Evolutionary conservation across 1,140 invertebrate species (phyloP).

Genomic region (Grapholita molesta): DNA sequence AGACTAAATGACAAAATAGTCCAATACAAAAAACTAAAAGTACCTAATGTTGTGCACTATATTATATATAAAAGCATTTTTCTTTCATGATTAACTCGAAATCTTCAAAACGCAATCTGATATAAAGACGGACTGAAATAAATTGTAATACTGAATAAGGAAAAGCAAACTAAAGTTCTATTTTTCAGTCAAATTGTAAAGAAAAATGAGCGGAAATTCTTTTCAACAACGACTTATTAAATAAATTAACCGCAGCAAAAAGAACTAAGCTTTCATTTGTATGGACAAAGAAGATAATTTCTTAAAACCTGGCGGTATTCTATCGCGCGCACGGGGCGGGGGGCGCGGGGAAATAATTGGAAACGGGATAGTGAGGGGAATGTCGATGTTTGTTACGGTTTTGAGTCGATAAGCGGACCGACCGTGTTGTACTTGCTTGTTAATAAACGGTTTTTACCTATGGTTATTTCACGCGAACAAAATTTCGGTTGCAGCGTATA

Average conservation of each 20-base stretch:
- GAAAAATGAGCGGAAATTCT: constrained; percentile 20
- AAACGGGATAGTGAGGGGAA: constrained; percentile 52
- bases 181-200: not conserved
- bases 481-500: no score
- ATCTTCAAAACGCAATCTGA: not conserved
- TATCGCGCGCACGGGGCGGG: constrained; percentile 56
- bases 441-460: no score
- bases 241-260: constrained; percentile 73
- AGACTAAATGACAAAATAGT: no score
- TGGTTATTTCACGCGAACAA: no score
- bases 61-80: not conserved
- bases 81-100: not conserved
- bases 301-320: constrained; percentile 67
- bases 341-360: constrained; percentile 73
- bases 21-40: no score
- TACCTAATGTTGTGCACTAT: not conserved
- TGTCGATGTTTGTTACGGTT: constrained; percentile 16
- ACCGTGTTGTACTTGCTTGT: no score
- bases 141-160: constrained; percentile 6
- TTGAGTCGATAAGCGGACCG: not conserved
- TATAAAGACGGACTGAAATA: not conserved
- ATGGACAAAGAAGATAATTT: constrained; percentile 68
- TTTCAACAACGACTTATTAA: constrained; percentile 74
- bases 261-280: constrained; percentile 67
- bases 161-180: not conserved